Evolutionary conservation across 2,888 invertebrate species (phyloP).

Genomic region (Petrophora chlorosata): DNA sequence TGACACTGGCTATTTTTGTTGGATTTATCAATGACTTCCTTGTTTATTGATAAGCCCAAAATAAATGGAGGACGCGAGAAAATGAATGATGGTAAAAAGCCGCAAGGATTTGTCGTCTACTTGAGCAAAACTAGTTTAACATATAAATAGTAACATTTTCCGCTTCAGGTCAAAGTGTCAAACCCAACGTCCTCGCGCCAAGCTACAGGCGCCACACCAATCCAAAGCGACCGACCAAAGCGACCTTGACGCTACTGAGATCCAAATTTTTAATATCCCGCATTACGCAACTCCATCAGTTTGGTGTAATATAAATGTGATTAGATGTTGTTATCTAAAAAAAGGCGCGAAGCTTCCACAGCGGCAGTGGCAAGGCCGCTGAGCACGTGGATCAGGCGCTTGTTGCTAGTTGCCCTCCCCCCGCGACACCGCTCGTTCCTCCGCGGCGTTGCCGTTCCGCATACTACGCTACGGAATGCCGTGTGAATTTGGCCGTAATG

Average conservation of each 20-base stretch:
- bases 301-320: slow-evolving; percentile 51
- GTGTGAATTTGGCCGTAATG: slow-evolving; percentile 60
- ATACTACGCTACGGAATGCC: slow-evolving; percentile 47
- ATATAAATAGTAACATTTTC: too few relatives aligned
- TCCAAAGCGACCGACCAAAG: neutral
- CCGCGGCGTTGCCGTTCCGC: slow-evolving; percentile 74
- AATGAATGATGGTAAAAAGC: too few relatives aligned
- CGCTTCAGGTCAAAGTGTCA: too few relatives aligned
- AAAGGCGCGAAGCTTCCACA: slow-evolving; percentile 76
- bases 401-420: slow-evolving; percentile 69
- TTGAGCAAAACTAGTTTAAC: too few relatives aligned
- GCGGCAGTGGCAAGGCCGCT: slow-evolving; percentile 74
- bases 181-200: too few relatives aligned
- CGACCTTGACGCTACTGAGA: slow-evolving; percentile 11
- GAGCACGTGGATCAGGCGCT: slow-evolving; percentile 76
- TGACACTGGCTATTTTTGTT: too few relatives aligned
- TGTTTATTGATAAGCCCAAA: too few relatives aligned
- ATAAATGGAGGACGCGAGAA: too few relatives aligned
- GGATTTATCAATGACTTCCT: too few relatives aligned
- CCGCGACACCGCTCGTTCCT: slow-evolving; percentile 38
- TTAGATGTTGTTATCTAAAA: slow-evolving; percentile 68
- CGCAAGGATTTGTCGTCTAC: too few relatives aligned
- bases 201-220: neutral
- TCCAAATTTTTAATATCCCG: slow-evolving; percentile 10
- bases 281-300: slow-evolving; percentile 47